A percentile compares a stretch with the other conserved stretches of the same genome.
Conservation (phyloP, 2,797 vertebrate genomes). For the Ptychobarbus kaznakovi region DNA sequence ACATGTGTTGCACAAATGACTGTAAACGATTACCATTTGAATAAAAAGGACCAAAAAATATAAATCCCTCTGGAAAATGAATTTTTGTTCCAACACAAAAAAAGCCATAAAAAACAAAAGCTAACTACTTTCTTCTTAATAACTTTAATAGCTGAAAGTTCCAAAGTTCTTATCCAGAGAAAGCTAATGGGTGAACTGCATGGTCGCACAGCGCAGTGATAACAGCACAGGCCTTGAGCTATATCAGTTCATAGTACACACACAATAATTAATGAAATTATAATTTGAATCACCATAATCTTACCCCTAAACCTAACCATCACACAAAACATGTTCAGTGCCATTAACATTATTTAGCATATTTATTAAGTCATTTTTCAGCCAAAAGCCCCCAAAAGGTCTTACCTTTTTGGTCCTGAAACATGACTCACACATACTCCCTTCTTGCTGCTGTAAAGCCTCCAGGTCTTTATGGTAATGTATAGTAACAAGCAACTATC, state of each 20-base stretch:
- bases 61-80: too few species aligned
- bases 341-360: slow-evolving; percentile 11
- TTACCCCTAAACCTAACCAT: neutral
- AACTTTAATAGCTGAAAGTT: slow-evolving; percentile 1
- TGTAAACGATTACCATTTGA: neutral
- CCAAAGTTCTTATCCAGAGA: slow-evolving; percentile 30
- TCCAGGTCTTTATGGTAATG: slow-evolving; percentile 18
- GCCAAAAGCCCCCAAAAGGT: neutral
- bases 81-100: neutral
- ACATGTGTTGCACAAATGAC: neutral
- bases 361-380: neutral
- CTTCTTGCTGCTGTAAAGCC: neutral
- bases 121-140: neutral
- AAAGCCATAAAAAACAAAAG: neutral
- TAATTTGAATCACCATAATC: neutral
- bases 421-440: slow-evolving; percentile 9
- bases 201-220: slow-evolving; percentile 4
- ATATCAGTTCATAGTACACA: slow-evolving; percentile 13
- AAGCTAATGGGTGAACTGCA: slow-evolving; percentile 34
- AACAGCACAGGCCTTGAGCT: slow-evolving; percentile 42
- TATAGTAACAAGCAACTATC: slow-evolving; percentile 5
- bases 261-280: neutral
- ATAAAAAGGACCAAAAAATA: too few species aligned
- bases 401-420: neutral
- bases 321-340: neutral